Evolutionary conservation across 2,888 invertebrate genomes (phyloP), one percentile per base, ranked within the genome.

Genomic region (Crioceris asparagi): DNA sequence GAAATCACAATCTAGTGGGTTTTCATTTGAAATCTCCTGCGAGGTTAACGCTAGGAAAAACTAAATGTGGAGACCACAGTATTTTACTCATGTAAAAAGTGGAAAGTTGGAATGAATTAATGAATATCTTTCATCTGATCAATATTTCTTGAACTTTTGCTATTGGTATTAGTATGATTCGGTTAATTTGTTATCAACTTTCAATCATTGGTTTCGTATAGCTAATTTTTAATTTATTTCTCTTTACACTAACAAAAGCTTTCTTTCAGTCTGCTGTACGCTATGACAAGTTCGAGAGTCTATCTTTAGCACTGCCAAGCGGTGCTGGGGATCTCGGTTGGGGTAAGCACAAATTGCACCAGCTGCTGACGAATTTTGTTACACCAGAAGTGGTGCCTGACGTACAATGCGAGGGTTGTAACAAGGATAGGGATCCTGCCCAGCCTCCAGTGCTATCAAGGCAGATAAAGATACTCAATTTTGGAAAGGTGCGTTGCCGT

Each of bases 251-350:
- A 7, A 21, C 21, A 7, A 21, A 10, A 21, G 10, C 10, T 6
- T 21, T 10, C 21, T 63, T 66, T 7, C 69, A 88, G 81, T 84
- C 84, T 44, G 79, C 87, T 1, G 82, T 91, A n/a, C 79, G 84
- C 16, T 88, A 90, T 60, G 92, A 93, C 62, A 86, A 87, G 57
- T 87, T 92, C 58, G 91, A 92, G 65, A 87, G 86, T 57, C 69
- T 93, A 29, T 87, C 91, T 0, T 65, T 93, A 32, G 81, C 83
- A 12, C 67, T 91, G 56, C 81, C 86, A 4, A 71, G 74, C 44
- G 71, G 74, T 2, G 70, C 71, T 39, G 65, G 68, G 1, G 74
- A 76, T 2, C 60, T 73, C 29, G 74, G 76, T 0, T 65, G 72
- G 48, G 72, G 73, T 0, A 68, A 78, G 25, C 72, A 79, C 41